Evolutionary conservation across 2,113 vertebrate species (phyloP).

Genomic region (Vireo altiloquus): DNA sequence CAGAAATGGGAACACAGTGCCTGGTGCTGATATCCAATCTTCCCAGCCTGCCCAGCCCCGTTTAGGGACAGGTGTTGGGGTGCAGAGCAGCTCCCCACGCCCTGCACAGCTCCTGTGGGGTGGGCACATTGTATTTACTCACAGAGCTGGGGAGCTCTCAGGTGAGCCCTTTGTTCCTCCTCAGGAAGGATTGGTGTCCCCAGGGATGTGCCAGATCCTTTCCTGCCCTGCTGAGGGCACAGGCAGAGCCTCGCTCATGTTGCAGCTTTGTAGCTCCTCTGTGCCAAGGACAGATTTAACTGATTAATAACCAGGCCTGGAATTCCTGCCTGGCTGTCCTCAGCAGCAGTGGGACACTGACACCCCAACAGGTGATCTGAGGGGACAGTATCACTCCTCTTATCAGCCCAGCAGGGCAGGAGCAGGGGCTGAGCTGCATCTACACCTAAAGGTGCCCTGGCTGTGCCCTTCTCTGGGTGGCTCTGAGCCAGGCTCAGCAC

Average conservation of each 20-base stretch:
- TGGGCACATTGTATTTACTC: accelerated
- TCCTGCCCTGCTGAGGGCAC: accelerated
- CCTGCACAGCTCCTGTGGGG: background rate
- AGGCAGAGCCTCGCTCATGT: accelerated
- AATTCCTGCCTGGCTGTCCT: background rate
- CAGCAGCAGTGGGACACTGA: background rate
- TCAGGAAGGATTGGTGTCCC: background rate
- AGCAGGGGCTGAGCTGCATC: background rate
- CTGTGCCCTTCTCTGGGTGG: background rate
- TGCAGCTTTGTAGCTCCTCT: background rate
- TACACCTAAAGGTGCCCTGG: too few species aligned
- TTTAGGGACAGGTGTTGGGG: accelerated
- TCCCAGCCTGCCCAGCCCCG: background rate
- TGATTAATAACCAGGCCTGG: background rate
- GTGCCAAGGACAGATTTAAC: background rate
- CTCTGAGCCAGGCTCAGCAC: background rate
- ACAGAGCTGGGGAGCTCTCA: background rate
- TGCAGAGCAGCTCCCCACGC: background rate
- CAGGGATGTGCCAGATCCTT: background rate
- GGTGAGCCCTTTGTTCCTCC: background rate
- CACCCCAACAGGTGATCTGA: accelerated
- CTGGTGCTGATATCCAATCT: accelerated
- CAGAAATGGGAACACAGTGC: accelerated
- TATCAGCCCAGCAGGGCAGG: background rate
- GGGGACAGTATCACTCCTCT: accelerated